Base-by-base conservation (phyloP, 2,797 vertebrate genomes). In the Molothrus aeneus region DNA sequence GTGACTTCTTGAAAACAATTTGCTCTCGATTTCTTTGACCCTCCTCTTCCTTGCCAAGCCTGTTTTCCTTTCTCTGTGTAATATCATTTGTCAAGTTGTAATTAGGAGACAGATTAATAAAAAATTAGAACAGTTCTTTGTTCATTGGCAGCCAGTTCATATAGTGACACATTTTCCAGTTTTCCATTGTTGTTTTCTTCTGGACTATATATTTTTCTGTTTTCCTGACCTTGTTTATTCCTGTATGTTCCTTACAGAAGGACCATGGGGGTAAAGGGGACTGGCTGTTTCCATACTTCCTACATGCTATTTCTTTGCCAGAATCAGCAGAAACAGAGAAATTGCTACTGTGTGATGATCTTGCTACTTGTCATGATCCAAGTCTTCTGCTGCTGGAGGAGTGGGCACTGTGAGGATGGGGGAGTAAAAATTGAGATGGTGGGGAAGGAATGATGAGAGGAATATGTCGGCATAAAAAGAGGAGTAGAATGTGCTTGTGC, bases 341-440 rank as follows among this genome's bases (percentile, higher is more conserved):
- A 14, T 60, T 86, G 77, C 56, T 90, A 16, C 66, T 86, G 59
- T 79, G 36, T 51, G 26, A 17, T 87, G 79, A n/a, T n/a, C n/a
- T n/a, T n/a, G n/a, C n/a, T 72, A 71, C 60, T 80, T 93, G 83
- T 88, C 86, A 59, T 0, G 7, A 51, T 90, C 36, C 50, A 74
- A 43, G 68, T 84, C 86, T 88, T 50, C 53, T 47, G 68, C 68
- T 97, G 78, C 48, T 78, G 78, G 51, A 82, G 64, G 56, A 96
- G 57, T 0, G 0, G 89, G 50, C 51, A 8, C 36, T 84, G 59
- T 5, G 19, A 69, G 73, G 48, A 34, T 88, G 64, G 68, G 65
- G 74, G 79, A 92, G 83, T 59, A 50, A 81, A 88, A 50, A 51
- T 15, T 66, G n/a, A 73, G 85, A 22, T 64, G 38, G 25, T 81